Conservation (phyloP, 2,888 invertebrate species). For the Prenolepis imparis region DNA sequence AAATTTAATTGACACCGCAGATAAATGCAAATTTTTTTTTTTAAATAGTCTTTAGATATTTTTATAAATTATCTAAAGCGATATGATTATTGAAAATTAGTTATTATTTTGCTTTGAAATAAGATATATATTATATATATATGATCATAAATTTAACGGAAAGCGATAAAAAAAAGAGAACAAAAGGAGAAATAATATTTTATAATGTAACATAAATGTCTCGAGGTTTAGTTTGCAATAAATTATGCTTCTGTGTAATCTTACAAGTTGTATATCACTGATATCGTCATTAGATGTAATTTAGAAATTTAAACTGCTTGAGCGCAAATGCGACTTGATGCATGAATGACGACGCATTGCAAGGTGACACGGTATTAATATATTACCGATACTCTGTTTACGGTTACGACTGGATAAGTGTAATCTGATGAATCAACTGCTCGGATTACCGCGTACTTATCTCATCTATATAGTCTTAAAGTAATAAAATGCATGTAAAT, state of each 20-base stretch:
- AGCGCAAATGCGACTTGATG: slow-evolving; percentile 23
- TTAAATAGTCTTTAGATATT: neutral
- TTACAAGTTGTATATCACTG: neutral
- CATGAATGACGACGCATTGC: slow-evolving; percentile 14
- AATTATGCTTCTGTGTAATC: neutral
- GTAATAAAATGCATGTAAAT: slow-evolving; percentile 38
- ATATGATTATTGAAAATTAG: neutral
- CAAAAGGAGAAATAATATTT: neutral
- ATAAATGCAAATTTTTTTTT: slow-evolving; percentile 28
- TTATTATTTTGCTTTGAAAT: neutral
- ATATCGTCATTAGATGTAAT: neutral
- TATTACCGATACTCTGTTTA: slow-evolving; percentile 63
- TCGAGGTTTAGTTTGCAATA: neutral
- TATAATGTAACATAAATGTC: neutral
- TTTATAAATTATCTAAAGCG: neutral
- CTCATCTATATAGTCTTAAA: slow-evolving; percentile 46
- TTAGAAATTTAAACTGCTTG: slow-evolving; percentile 4
- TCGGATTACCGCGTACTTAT: slow-evolving; percentile 63
- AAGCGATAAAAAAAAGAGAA: neutral
- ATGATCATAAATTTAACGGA: neutral
- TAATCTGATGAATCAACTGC: slow-evolving; percentile 65
- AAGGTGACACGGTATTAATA: slow-evolving; percentile 57
- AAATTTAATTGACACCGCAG: slow-evolving; percentile 4
- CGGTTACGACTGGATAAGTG: slow-evolving; percentile 58
- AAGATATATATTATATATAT: neutral